Evolutionary conservation across 2,113 vertebrate species (phyloP), one percentile per base, ranked within the genome.

Genomic region (Megalops atlanticus): DNA sequence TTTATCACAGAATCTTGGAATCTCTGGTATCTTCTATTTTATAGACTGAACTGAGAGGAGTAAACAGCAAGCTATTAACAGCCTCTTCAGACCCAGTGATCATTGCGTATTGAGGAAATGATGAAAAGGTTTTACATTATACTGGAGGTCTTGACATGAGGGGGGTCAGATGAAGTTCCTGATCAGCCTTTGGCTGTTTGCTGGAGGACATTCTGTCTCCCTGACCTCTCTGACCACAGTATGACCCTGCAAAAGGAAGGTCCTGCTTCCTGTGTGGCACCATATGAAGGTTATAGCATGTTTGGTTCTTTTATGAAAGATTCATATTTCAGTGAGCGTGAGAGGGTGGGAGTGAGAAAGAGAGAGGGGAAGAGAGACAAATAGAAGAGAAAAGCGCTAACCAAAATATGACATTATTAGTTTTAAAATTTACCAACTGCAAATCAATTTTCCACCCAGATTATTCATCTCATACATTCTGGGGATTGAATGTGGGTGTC

Each of bases 101-200:
- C 81, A 85, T 86, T 79, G 86, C 88, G 88, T 84, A 90, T 90
- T 87, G 89, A 89, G 88, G 88, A 83, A 78, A 89, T 91, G 88
- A 93, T 93, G 27, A 91, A 93, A 94, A 91, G 84, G 88, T 91
- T 79, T 58, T 80, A 92, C 91, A 91, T 92, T 92, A 91, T 88
- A 80, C 27, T 87, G 86, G 89, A 90, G 91, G 83, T 76, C 84
- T 71, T 83, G 49, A 73, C 80, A 83, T n/a, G 82, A 86, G 71
- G 76, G 68, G 83, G 5, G 84, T 83, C 89, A 90, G 91, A 92
- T 91, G 81, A 81, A 88, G 87, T 90, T 87, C 87, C 91, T 90
- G 92, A 91, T 92, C 43, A 36, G 43, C 8, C 47, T 47, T 68
- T 77, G 41, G 10, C 74, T n/a, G 43, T 76, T 80, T 73, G 52